Base-by-base conservation (phyloP, 2,113 vertebrate genomes). In the human region DNA sequence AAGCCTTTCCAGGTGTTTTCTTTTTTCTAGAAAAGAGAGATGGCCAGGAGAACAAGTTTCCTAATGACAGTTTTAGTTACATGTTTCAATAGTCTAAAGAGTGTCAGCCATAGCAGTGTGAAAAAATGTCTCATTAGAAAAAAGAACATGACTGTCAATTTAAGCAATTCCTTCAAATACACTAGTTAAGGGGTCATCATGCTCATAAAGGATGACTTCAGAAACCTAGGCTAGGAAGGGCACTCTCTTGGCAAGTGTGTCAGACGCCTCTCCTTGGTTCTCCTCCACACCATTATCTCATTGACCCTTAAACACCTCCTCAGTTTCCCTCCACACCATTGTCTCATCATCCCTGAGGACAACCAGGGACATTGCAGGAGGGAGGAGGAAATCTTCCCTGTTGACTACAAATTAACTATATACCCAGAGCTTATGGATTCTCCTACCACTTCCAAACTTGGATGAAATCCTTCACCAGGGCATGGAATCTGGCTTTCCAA, bases 151-250 rank as follows among this genome's bases (percentile, higher is more conserved):
- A 72, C 1, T 52, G 6, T 52, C 35, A 76, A 68, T n/a, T 22
- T 87, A 90, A 87, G 40, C 52, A 90, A 92, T 68, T 68, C 27
- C 64, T 94, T 96, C 73, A 94, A 48, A 75, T 59, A 83, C 4
- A 59, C n/a, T 38, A 89, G 70, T 32, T 75, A 7, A 70, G 22
- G 40, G 64, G 57, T 32, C 35, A 27, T 59, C 76, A 50, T 82
- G 38, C 16, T 89, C 48, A 75, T 35, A 73, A 94, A 84, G 16
- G 59, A 66, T 68, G 27, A 92, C 17, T 75, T 96, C 12, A 80
- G 64, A 89, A 92, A 75, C 25, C 4, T 27, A 52, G 43, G 50
- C 43, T 59, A 72, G 78, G 52, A 73, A 93, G 72, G 43, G 57
- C 16, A 38, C 20, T 38, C 22, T 59, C 43, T 52, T 72, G 70